Evolutionary conservation across 2,113 vertebrate species (phyloP).

Genomic region (Chamaea fasciata): DNA sequence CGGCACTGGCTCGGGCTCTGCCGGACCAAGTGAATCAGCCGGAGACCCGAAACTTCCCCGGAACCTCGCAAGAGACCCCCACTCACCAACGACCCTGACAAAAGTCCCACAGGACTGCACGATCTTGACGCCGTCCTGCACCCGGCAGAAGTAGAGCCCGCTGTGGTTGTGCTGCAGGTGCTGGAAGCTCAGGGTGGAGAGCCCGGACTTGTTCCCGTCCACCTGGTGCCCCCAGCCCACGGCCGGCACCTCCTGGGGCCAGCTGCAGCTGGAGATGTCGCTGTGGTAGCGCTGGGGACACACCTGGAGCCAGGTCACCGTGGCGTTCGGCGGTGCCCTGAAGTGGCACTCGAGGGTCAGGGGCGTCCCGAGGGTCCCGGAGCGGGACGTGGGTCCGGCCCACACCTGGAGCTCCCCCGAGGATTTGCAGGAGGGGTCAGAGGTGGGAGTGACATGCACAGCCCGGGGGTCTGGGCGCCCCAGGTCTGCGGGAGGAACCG

Average conservation of each 20-base stretch:
- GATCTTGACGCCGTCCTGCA: accelerated
- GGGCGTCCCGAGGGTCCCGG: accelerated
- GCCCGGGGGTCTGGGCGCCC: not conserved
- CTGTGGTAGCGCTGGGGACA: not conserved
- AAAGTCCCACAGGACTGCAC: not conserved
- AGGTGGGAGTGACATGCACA: accelerated
- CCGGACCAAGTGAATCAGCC: accelerated
- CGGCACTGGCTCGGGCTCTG: not conserved
- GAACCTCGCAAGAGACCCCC: no score
- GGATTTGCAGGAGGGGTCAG: not conserved
- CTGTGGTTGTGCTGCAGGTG: not conserved
- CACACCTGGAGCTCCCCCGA: accelerated
- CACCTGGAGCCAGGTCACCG: not conserved
- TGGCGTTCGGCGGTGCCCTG: accelerated
- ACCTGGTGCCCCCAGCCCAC: accelerated
- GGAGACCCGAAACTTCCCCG: not conserved
- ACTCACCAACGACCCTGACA: not conserved
- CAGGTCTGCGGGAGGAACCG: accelerated
- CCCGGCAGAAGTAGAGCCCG: not conserved
- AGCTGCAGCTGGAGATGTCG: not conserved
- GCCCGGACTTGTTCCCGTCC: accelerated
- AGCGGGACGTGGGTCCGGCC: not conserved
- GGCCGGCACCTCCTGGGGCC: not conserved
- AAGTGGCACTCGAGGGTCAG: not conserved
- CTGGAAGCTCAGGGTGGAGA: not conserved